phyloP scores from a whole-genome alignment of 2,113 vertebrate species.

The Nibea albiflora region DNA sequence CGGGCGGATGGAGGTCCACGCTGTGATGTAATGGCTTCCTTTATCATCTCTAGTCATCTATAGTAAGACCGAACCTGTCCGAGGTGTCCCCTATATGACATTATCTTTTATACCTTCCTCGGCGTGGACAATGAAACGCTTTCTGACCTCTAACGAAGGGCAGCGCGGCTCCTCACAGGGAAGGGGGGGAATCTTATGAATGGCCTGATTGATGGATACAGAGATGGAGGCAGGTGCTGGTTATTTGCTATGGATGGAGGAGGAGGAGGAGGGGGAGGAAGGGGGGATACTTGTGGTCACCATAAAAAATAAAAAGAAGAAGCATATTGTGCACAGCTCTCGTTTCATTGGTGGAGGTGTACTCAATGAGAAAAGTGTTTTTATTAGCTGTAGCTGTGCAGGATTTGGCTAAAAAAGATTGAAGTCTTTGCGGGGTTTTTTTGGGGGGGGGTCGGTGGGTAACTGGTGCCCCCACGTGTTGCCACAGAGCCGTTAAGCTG shows the following conservation, averaged over 20 bases:
- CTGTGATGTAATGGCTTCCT: slow-evolving; percentile 40
- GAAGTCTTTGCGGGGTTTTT: slow-evolving; percentile 1
- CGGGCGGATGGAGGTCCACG: not conserved
- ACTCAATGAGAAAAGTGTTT: slow-evolving; percentile 43
- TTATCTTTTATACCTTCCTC: slow-evolving; percentile 34
- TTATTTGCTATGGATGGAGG: slow-evolving; percentile 38
- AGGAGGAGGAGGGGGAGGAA: slow-evolving; percentile 18
- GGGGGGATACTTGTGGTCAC: slow-evolving; percentile 50
- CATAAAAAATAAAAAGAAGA: slow-evolving; percentile 23
- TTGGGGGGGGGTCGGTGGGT: not conserved
- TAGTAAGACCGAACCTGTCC: not conserved
- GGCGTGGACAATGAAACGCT: slow-evolving; percentile 38
- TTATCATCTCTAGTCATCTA: slow-evolving; percentile 18
- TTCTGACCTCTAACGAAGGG: slow-evolving; percentile 75
- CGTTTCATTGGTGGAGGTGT: slow-evolving; percentile 58
- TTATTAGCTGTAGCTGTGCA: slow-evolving; percentile 59
- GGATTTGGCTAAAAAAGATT: slow-evolving; percentile 24
- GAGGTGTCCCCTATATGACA: slow-evolving; percentile 31
- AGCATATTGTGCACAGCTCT: slow-evolving; percentile 44
- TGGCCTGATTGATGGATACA: slow-evolving; percentile 64
- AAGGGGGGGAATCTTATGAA: slow-evolving; percentile 67
- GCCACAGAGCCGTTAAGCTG: slow-evolving; percentile 26
- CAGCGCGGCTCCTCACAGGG: slow-evolving; percentile 41
- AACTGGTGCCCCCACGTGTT: slow-evolving; percentile 65
- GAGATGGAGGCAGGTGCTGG: slow-evolving; percentile 44